Evolutionary conservation across 64 coral and sea anemone genomes (phyloP).

Genomic region (Orbicella faveolata): DNA sequence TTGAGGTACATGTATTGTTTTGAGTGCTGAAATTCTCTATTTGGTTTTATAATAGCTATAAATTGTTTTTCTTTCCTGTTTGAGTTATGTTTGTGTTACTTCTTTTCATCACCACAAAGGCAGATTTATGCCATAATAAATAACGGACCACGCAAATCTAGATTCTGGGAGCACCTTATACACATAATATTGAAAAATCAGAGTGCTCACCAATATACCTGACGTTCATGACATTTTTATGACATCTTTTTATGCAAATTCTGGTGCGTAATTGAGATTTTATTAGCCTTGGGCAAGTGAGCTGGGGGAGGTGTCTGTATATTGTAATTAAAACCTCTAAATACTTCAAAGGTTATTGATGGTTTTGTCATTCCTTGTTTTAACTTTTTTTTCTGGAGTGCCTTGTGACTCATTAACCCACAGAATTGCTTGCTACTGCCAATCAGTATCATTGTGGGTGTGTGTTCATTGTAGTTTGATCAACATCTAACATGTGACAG

Average conservation of each 20-base stretch:
- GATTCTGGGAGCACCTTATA: background rate
- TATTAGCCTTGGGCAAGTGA: too few species aligned
- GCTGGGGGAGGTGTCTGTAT: too few species aligned
- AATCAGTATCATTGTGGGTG: too few species aligned
- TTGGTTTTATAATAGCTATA: background rate
- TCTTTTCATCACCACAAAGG: background rate
- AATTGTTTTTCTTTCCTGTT: background rate
- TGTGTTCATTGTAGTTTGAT: too few species aligned
- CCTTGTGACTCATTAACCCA: too few species aligned
- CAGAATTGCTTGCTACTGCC: too few species aligned
- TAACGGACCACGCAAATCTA: background rate
- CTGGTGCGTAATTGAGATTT: too few species aligned
- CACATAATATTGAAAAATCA: background rate
- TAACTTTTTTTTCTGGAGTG: background rate
- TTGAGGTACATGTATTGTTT: background rate
- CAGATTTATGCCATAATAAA: background rate
- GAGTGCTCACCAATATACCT: too few species aligned
- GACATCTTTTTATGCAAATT: too few species aligned
- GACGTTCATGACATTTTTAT: too few species aligned
- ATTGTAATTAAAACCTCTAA: too few species aligned
- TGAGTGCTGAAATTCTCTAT: background rate
- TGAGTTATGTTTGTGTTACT: background rate
- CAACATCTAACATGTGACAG: too few species aligned
- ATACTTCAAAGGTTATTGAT: background rate
- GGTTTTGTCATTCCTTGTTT: background rate